These are phyloP conservation scores for Drosophila repleta DNA, from an alignment of 1,140 invertebrate genomes.

Conservation along the genomic window DNA sequence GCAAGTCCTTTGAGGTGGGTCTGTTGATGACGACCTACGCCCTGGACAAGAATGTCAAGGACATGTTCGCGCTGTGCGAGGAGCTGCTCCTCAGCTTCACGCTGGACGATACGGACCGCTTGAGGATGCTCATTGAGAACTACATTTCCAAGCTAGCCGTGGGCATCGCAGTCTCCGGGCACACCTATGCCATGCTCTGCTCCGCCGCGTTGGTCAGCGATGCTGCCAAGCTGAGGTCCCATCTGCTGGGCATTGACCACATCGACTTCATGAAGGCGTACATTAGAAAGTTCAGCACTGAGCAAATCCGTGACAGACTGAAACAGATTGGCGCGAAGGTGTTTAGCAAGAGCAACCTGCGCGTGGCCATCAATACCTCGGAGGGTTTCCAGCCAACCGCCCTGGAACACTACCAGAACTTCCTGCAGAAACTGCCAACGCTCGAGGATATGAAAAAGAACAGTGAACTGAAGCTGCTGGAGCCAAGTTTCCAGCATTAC, in stretches of 20 bases:
- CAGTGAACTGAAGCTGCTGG: conserved; percentile 47
- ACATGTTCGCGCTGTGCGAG: conserved; percentile 92
- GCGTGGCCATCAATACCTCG: conserved; percentile 87
- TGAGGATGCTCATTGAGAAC: conserved; percentile 91
- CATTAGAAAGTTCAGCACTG: conserved; percentile 87
- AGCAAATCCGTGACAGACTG: conserved; percentile 87
- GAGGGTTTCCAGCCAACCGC: conserved; percentile 84
- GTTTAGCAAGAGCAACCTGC: conserved; percentile 88
- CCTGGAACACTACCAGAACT: conserved; percentile 85
- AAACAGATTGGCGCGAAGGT: conserved; percentile 87
- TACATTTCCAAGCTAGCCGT: conserved; percentile 90
- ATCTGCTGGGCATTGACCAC: conserved; percentile 89
- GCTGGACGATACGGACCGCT: conserved; percentile 89
- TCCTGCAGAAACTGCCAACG: conserved; percentile 78
- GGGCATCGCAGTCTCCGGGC: conserved; percentile 91
- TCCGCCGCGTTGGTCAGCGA: conserved; percentile 89
- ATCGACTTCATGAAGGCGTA: conserved; percentile 91
- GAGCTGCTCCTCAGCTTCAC: conserved; percentile 90
- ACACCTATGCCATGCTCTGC: conserved; percentile 92
- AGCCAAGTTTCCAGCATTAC: conserved; percentile 87
- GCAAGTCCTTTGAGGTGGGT: conserved; percentile 89
- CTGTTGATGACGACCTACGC: conserved; percentile 91
- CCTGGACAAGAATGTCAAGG: conserved; percentile 90
- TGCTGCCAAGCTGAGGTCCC: conserved; percentile 88
- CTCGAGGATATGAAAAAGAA: conserved; percentile 63